Evolutionary conservation across 53 echinoderm and acorn worm species (phyloP).

Genomic region (Holothuria scabra): DNA sequence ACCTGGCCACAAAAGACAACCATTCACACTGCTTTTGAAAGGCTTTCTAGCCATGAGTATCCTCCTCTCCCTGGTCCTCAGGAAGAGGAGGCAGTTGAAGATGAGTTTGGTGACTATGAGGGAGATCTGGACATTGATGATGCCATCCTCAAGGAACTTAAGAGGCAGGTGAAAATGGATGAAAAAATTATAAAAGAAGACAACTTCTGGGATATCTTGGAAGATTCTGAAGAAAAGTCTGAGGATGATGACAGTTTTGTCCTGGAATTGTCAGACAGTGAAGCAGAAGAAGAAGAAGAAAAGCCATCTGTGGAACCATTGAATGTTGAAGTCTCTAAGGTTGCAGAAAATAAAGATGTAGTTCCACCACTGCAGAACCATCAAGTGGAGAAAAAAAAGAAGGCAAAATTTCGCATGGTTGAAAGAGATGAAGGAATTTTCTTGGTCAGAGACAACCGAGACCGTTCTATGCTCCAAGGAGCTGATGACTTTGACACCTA

Average conservation of each 20-base stretch:
- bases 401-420: conserved; percentile 70
- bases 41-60: conserved; percentile 78
- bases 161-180: conserved; percentile 76
- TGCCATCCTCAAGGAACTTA: conserved; percentile 83
- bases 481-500: conserved; percentile 47
- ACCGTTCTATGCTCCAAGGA: conserved; percentile 62
- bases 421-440: conserved; percentile 59
- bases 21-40: background rate
- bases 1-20: background rate
- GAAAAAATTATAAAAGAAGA: conserved; percentile 58
- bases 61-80: conserved; percentile 62
- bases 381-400: background rate
- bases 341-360: background rate
- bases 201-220: conserved; percentile 20
- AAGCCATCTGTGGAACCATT: background rate
- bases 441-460: conserved; percentile 54
- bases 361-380: too few relatives aligned
- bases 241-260: conserved; percentile 51
- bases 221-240: conserved; percentile 30
- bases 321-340: background rate
- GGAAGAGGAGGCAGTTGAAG: conserved; percentile 40
- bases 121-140: conserved; percentile 77
- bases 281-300: background rate
- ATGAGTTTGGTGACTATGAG: conserved; percentile 73
- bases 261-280: conserved; percentile 45